Evolutionary conservation across 2,113 vertebrate genomes (phyloP).

Genomic region (Crotalus helleri): DNA sequence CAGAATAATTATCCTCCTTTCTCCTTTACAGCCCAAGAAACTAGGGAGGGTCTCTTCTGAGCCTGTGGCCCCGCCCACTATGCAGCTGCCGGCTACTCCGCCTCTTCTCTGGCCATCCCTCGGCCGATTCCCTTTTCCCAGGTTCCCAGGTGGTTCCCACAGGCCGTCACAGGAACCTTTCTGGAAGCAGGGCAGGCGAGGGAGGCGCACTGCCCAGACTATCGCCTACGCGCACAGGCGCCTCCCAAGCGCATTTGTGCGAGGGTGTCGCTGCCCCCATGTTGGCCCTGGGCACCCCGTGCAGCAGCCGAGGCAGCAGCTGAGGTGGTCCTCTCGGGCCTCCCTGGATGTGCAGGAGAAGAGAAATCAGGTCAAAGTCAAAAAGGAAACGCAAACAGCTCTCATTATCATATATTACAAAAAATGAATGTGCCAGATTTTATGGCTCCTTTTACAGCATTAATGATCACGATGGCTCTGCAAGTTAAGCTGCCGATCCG

Average conservation of each 20-base stretch:
- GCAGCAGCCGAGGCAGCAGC: background rate
- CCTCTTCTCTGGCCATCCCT: background rate
- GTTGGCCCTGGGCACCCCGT: background rate
- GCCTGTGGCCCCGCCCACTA: background rate
- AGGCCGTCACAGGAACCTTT: background rate
- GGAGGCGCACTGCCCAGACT: background rate
- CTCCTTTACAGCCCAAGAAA: background rate
- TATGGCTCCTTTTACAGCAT: constrained; percentile 59
- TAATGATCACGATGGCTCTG: constrained; percentile 60
- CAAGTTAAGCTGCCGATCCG: constrained; percentile 45
- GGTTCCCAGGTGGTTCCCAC: background rate
- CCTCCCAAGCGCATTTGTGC: background rate
- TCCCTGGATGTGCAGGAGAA: background rate
- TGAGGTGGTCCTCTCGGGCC: accelerated
- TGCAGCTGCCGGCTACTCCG: background rate
- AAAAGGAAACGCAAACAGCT: constrained; percentile 39
- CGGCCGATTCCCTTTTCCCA: background rate
- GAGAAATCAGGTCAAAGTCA: constrained; percentile 42
- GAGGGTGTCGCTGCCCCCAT: no score
- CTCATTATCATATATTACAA: constrained; percentile 48
- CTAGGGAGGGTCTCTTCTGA: background rate
- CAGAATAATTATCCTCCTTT: no score
- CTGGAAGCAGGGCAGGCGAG: background rate
- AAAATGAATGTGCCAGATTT: constrained; percentile 47
- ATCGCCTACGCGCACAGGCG: background rate